Evolutionary conservation across 2,888 invertebrate genomes (phyloP).

Genomic region (Plebejus anna): DNA sequence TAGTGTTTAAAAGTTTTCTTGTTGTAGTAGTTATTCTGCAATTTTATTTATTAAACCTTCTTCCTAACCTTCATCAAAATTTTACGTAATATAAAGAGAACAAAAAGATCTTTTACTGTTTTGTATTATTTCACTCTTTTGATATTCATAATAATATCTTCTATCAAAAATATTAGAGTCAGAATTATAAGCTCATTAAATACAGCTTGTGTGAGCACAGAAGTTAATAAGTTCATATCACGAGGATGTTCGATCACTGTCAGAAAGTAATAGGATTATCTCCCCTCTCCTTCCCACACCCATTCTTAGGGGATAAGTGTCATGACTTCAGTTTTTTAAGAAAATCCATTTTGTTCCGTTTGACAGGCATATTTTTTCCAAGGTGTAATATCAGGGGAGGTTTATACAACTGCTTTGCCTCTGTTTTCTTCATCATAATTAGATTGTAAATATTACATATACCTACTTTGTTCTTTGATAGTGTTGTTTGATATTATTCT

Average conservation of each 20-base stretch:
- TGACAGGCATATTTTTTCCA: constrained; percentile 23
- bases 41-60: not conserved
- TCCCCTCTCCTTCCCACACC: constrained; percentile 41
- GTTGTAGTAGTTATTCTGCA: not conserved
- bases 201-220: constrained; percentile 13
- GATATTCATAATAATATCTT: too few relatives aligned
- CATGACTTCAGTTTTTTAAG: constrained; percentile 45
- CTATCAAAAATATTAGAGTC: not conserved
- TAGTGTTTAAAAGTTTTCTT: not conserved
- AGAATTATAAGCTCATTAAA: constrained; percentile 7
- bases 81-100: not conserved
- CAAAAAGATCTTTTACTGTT: not conserved
- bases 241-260: constrained; percentile 53
- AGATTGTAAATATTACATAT: too few relatives aligned
- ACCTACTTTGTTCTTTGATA: not conserved
- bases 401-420: not conserved
- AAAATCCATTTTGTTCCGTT: constrained; percentile 34
- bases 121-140: not conserved
- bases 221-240: constrained; percentile 27
- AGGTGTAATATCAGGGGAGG: not conserved
- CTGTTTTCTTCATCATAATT: not conserved
- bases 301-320: constrained; percentile 37
- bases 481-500: not conserved
- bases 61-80: not conserved
- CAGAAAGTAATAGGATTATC: constrained; percentile 56